Evolutionary conservation across 2,113 vertebrate genomes (phyloP), one percentile per base, ranked within the genome.

Genomic region (Coregonus clupeaformis): DNA sequence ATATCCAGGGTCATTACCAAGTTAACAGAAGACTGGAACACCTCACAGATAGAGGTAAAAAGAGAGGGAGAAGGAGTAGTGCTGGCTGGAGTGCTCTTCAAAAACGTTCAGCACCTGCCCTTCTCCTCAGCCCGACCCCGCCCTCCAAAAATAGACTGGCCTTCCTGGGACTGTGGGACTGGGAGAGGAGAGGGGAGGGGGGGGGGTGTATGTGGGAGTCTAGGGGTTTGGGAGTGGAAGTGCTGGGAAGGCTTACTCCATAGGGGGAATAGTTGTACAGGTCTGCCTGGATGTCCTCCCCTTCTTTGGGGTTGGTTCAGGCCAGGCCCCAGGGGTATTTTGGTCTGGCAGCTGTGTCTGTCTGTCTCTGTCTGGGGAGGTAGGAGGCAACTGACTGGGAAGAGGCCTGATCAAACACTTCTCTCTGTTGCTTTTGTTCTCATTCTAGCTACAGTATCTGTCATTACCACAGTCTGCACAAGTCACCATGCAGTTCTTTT

Each of bases 321-420:
- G 45, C 85, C 77, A 49, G 65, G 32, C 85, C 77, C 74, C 73
- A 9, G 22, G 72, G 83, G 76, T 99, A 98, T 98, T 98, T 98
- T 95, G 93, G 96, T 95, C 89, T 18, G 45, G 86, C 97, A 97
- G 93, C 95, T 97, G 97, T 84, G 89, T 84, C 87, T 90, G 92
- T 93, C 94, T 83, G 85, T 99, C 95, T 99, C 95, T 13, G 14
- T 4, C 16, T 94, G 79, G 73, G 84, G 72, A 85, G 87, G 59
- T 91, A 93, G 90, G 90, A 91, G 90, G 52, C 77, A 68, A 66
- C 62, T 83, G 68, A 73, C 71, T 73, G 72, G 76, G 79, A 73
- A 18, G 57, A 63, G 6, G 3, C 4, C 13, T 36, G n/a, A 25
- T 55, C 62, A 14, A 45, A 71, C 22, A 74, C 24, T 62, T 66